Percentiles rank a stretch among this genome's conserved stretches.
These are phyloP conservation scores for Burhinus oedicnemus DNA, from an alignment of 2,113 vertebrate species.

Conservation along the genomic window DNA sequence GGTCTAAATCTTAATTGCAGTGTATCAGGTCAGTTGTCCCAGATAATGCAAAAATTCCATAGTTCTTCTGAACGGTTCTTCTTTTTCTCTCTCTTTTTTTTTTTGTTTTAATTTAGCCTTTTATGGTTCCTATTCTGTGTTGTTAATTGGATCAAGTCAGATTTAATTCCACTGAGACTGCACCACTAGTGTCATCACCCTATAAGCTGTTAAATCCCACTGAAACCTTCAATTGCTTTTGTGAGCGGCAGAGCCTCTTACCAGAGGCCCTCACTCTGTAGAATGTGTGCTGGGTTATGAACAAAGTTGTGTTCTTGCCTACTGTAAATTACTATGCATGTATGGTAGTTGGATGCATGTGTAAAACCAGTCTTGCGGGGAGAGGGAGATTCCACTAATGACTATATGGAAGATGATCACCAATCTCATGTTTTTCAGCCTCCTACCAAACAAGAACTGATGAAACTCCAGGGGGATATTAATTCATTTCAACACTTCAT, in stretches of 20 bases:
- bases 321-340: background rate
- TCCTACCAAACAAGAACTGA: background rate
- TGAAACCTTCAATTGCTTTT: background rate
- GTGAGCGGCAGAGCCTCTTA: background rate
- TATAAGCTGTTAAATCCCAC: background rate
- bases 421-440: background rate
- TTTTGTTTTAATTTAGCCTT: background rate
- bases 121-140: background rate
- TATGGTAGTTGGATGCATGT: background rate
- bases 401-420: background rate
- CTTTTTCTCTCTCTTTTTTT: background rate
- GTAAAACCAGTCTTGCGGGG: background rate
- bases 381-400: background rate
- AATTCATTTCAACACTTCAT: background rate
- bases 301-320: background rate
- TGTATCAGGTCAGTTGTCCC: background rate
- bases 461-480: background rate
- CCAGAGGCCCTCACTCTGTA: background rate
- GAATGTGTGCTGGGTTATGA: background rate
- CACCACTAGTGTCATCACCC: background rate
- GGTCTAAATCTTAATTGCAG: background rate
- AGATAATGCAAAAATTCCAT: background rate
- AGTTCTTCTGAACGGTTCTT: background rate
- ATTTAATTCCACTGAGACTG: background rate
- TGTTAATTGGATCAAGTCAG: slow-evolving; percentile 22